Evolutionary conservation across 2,888 invertebrate species (phyloP).

Genomic region (Quadroppia sp.): DNA sequence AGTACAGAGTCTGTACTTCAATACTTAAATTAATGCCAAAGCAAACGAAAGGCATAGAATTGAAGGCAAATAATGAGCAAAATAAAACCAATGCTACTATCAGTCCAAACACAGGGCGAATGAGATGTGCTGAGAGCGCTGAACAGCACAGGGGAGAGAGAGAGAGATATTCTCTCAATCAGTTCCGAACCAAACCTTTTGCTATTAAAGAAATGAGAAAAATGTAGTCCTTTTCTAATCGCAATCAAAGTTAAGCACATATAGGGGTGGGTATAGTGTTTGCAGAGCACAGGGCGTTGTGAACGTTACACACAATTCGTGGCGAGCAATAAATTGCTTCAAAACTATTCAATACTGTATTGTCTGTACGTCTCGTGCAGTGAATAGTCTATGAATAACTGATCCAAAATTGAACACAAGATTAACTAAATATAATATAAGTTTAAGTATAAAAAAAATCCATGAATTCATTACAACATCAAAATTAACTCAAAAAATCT

Average conservation of each 20-base stretch:
- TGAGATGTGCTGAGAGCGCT: background rate
- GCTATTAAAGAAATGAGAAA: background rate
- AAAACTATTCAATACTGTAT: background rate
- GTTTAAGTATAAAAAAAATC: background rate
- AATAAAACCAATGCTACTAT: background rate
- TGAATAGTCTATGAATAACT: background rate
- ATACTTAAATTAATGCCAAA: conserved; percentile 8
- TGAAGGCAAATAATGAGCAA: conserved; percentile 10
- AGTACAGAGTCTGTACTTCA: too few species aligned
- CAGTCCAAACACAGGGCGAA: background rate
- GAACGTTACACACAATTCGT: conserved; percentile 12
- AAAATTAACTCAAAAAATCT: background rate
- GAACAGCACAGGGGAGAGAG: too few species aligned
- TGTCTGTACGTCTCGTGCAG: background rate
- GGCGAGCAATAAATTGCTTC: conserved; percentile 10
- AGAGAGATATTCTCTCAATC: too few species aligned
- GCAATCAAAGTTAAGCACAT: conserved; percentile 6
- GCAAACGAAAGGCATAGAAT: background rate
- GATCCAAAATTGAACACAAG: background rate
- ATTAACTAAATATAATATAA: background rate
- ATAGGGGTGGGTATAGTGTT: conserved; percentile 4
- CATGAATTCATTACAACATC: background rate
- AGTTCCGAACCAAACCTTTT: background rate
- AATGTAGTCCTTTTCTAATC: conserved; percentile 3
- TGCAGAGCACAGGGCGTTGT: conserved; percentile 22